A percentile compares a stretch with the other conserved stretches of the same genome.
Evolutionary conservation across 1,140 invertebrate species (phyloP).

Genomic region (Cherax destructor): DNA sequence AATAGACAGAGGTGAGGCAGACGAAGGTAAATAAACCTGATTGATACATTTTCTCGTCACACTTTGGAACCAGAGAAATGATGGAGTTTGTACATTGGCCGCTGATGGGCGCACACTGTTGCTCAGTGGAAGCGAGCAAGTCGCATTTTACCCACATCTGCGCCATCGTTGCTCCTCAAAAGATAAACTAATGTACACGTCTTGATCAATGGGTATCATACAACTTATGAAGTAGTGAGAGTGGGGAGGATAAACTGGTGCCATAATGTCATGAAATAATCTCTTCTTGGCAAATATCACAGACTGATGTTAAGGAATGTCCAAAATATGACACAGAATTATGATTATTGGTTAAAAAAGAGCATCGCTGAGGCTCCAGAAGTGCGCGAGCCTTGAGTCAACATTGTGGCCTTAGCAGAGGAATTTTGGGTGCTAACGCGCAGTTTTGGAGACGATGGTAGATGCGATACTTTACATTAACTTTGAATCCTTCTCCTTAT

Average conservation of each 20-base stretch:
- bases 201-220: conserved; percentile 2
- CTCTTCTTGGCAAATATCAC: conserved; percentile 47
- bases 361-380: neutral
- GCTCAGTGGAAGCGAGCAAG: neutral
- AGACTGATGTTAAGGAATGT: conserved; percentile 53
- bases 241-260: conserved; percentile 6
- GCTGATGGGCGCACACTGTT: neutral
- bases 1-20: neutral
- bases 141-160: neutral
- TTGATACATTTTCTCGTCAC: neutral
- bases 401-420: neutral
- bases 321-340: conserved; percentile 25
- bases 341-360: neutral
- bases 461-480: neutral
- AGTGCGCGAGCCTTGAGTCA: neutral
- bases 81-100: conserved; percentile 1
- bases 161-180: neutral
- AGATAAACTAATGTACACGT: neutral
- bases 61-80: neutral
- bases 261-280: conserved; percentile 34
- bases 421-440: neutral
- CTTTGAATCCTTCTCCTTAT: conserved; percentile 1
- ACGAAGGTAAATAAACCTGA: neutral
- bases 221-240: neutral
- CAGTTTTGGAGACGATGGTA: conserved; percentile 13